Conservation (phyloP, 2,113 vertebrate genomes). For the Cryptomyrus ogoouensis region DNA sequence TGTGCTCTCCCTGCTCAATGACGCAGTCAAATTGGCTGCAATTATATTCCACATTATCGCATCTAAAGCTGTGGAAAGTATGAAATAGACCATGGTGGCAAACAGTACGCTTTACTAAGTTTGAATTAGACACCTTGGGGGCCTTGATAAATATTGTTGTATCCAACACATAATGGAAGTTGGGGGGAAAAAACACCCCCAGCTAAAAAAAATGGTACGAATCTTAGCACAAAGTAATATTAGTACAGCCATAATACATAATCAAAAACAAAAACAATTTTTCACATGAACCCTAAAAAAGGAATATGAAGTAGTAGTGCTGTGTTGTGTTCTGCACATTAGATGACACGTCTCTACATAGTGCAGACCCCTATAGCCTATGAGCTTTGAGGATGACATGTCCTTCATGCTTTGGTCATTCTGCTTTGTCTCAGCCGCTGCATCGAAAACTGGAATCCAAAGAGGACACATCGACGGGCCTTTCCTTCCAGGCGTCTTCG, state of each 20-base stretch:
- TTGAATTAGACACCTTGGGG: constrained; percentile 62
- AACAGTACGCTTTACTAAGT: constrained; percentile 59
- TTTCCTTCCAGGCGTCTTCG: not conserved
- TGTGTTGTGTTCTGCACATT: not conserved
- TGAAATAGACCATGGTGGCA: constrained; percentile 59
- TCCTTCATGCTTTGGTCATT: not conserved
- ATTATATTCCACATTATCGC: constrained; percentile 65
- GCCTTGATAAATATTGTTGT: constrained; percentile 58
- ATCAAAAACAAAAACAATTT: not conserved
- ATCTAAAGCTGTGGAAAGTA: constrained; percentile 53
- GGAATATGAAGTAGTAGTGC: not conserved
- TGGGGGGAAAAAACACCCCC: constrained; percentile 20
- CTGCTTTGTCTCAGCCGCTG: not conserved
- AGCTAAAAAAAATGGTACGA: constrained; percentile 29
- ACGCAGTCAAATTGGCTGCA: constrained; percentile 61
- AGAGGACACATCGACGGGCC: not conserved
- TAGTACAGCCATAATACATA: not conserved
- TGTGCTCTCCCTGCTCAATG: constrained; percentile 62
- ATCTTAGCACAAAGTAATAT: not conserved
- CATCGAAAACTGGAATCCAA: not conserved
- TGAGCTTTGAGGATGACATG: not conserved
- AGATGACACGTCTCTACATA: not conserved
- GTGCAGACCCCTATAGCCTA: not conserved
- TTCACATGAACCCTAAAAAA: not conserved
- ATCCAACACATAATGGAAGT: constrained; percentile 49